These are phyloP conservation scores for Melanostoma mellinum DNA, from an alignment of 2,888 invertebrate species.

Conservation along the genomic window DNA sequence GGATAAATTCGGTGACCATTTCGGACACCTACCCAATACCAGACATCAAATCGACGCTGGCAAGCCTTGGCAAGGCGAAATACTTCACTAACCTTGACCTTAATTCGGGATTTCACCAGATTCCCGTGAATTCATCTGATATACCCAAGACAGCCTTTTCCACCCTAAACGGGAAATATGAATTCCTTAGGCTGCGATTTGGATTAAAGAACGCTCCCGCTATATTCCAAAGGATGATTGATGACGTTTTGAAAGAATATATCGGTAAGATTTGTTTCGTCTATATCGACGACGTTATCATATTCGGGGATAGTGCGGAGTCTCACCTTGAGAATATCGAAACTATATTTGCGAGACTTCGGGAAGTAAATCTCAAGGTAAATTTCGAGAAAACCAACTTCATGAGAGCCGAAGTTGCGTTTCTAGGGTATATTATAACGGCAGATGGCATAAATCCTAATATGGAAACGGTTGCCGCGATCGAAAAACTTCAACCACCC, in stretches of 20 bases:
- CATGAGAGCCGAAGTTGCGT: not conserved
- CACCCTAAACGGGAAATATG: conserved; percentile 42
- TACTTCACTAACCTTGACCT: conserved; percentile 47
- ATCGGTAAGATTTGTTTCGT: conserved; percentile 33
- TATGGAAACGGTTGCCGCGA: not conserved
- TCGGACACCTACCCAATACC: conserved; percentile 34
- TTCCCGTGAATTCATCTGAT: conserved; percentile 42
- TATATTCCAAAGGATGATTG: conserved; percentile 44
- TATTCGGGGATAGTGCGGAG: too few species aligned
- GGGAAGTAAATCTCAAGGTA: conserved; percentile 13
- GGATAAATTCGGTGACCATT: conserved; percentile 21
- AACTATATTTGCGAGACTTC: not conserved
- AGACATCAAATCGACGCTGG: conserved; percentile 23
- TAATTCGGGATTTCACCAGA: conserved; percentile 53
- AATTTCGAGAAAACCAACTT: conserved; percentile 2
- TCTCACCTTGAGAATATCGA: not conserved
- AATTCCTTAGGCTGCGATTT: conserved; percentile 44
- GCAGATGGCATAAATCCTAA: not conserved
- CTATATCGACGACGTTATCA: conserved; percentile 25
- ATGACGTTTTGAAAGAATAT: conserved; percentile 17
- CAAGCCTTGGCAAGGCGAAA: conserved; percentile 35
- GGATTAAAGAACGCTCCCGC: conserved; percentile 62
- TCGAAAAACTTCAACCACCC: not conserved
- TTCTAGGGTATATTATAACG: not conserved
- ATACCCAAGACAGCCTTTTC: conserved; percentile 62